Conservation (phyloP, 2,113 vertebrate genomes). For the Tyrannus savana region DNA sequence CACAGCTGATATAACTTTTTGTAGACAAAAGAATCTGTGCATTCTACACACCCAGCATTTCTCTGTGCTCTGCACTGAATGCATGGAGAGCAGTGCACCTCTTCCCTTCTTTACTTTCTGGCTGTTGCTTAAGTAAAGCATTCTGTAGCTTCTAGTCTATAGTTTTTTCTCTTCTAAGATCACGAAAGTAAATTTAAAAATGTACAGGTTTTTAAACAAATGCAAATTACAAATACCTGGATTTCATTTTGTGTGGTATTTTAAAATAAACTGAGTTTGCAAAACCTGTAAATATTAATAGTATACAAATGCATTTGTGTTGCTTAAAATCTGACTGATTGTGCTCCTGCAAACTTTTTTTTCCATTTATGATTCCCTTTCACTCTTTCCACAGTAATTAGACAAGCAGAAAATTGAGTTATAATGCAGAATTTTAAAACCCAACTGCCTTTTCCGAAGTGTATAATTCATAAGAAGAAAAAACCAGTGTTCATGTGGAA, state of each 20-base stretch:
- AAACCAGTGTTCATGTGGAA: background rate
- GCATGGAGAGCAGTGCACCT: background rate
- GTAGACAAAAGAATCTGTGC: background rate
- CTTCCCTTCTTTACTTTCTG: background rate
- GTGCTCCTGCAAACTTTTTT: background rate
- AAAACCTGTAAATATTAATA: background rate
- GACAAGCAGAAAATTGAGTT: background rate
- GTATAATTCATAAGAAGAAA: background rate
- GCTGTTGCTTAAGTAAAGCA: background rate
- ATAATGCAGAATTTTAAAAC: background rate
- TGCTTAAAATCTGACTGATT: background rate
- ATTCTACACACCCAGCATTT: background rate
- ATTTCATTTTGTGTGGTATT: background rate
- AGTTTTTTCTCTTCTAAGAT: background rate
- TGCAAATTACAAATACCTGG: background rate
- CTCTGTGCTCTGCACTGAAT: background rate
- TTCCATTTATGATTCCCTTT: background rate
- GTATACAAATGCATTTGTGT: background rate
- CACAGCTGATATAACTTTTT: background rate
- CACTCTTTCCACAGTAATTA: background rate
- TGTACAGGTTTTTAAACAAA: background rate
- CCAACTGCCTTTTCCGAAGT: background rate
- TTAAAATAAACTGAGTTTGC: background rate
- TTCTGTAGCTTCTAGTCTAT: background rate
- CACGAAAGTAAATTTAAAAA: background rate